Percentiles rank a stretch among this genome's conserved stretches.
phyloP scores from a whole-genome alignment of 1,140 invertebrate genomes.

The Bombus breviceps region DNA sequence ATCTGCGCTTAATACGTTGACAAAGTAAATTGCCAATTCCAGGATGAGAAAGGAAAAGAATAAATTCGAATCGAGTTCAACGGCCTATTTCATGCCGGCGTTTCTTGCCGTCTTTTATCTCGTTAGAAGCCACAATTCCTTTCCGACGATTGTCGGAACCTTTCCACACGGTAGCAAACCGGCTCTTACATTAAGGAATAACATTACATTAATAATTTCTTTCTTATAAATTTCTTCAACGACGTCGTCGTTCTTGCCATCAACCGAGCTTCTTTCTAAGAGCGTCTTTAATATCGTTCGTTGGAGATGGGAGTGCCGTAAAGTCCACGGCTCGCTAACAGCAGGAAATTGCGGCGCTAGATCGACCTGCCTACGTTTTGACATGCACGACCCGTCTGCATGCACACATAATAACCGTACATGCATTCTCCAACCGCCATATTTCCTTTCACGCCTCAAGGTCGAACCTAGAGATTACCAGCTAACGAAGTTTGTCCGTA shows the following conservation, averaged over 20 bases:
- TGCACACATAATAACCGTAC: conserved; percentile 31
- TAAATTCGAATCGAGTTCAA: too few species aligned
- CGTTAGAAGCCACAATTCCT: too few species aligned
- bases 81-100: too few species aligned
- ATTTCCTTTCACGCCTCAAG: conserved; percentile 71
- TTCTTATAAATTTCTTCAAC: neutral
- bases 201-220: too few species aligned
- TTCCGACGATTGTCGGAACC: too few species aligned
- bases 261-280: neutral
- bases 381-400: conserved; percentile 25
- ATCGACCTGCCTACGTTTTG: conserved; percentile 33
- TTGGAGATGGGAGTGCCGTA: conserved; percentile 15
- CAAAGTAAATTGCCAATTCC: neutral
- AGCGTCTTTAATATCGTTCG: conserved; percentile 3
- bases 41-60: neutral
- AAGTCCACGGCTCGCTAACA: conserved; percentile 24
- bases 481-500: conserved; percentile 47
- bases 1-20: neutral
- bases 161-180: too few species aligned
- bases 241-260: neutral
- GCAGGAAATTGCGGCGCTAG: conserved; percentile 37
- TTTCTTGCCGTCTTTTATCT: too few species aligned
- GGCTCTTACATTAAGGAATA: neutral
- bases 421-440: conserved; percentile 39
- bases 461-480: conserved; percentile 61